Conservation (phyloP, 1,140 invertebrate species). For the Watersipora subatra region DNA sequence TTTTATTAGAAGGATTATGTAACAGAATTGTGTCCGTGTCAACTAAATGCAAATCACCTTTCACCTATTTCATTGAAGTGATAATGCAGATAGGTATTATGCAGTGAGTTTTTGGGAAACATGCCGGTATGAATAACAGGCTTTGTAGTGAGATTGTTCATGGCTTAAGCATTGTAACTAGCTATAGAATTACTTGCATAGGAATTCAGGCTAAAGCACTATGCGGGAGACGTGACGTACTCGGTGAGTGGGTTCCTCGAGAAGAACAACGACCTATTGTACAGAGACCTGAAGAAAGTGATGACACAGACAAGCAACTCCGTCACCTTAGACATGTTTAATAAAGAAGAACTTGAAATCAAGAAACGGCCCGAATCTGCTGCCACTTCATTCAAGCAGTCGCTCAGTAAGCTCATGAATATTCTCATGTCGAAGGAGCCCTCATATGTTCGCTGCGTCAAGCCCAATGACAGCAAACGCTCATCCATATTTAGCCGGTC, state of each 20-base stretch:
- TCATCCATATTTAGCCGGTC: constrained; percentile 48
- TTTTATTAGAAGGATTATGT: too few relatives aligned
- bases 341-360: constrained; percentile 52
- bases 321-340: constrained; percentile 50
- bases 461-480: constrained; percentile 79
- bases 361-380: constrained; percentile 76
- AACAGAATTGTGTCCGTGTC: too few relatives aligned
- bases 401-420: constrained; percentile 66
- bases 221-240: constrained; percentile 82
- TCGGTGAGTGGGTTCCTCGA: constrained; percentile 72
- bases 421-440: constrained; percentile 54
- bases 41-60: too few relatives aligned
- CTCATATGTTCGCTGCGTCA: constrained; percentile 80
- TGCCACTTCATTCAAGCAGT: constrained; percentile 77
- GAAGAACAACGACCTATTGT: constrained; percentile 83
- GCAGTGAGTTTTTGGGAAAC: too few relatives aligned
- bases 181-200: too few relatives aligned
- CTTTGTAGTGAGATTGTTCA: too few relatives aligned
- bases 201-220: constrained; percentile 77
- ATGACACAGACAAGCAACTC: constrained; percentile 61
- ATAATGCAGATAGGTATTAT: too few relatives aligned
- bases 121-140: too few relatives aligned
- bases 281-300: constrained; percentile 61
- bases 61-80: too few relatives aligned
- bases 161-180: constrained; percentile 21